Conservation (phyloP, 2,797 vertebrate species). For the Sebastes minor region DNA sequence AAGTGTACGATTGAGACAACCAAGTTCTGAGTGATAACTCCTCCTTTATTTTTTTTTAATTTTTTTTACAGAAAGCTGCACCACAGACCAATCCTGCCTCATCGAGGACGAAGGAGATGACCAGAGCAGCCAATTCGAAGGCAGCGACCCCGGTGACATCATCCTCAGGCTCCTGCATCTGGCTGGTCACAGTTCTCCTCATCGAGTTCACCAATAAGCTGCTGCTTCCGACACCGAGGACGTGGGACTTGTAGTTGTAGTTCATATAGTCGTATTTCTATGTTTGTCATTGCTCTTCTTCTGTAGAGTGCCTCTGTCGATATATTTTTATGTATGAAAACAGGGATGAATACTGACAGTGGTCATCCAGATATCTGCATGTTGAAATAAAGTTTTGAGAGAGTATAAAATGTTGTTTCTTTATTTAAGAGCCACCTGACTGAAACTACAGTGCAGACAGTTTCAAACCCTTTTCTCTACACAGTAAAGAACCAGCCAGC, state of each 20-base stretch:
- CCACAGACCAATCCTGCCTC: constrained; percentile 73
- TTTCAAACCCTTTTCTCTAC: neutral
- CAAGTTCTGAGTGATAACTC: neutral
- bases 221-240: constrained; percentile 1
- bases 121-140: constrained; percentile 61
- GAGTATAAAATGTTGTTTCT: constrained; percentile 16
- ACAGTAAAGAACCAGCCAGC: constrained; percentile 27
- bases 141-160: constrained; percentile 67
- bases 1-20: neutral
- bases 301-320: constrained; percentile 69
- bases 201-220: constrained; percentile 74
- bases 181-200: constrained; percentile 65
- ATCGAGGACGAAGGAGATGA: constrained; percentile 69
- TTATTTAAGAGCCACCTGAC: neutral
- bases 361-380: constrained; percentile 67
- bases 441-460: neutral
- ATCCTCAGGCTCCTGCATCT: constrained; percentile 78
- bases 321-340: constrained; percentile 75
- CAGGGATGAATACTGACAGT: constrained; percentile 45
- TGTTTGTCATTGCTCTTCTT: constrained; percentile 46
- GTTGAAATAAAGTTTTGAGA: constrained; percentile 78
- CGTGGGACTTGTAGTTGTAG: constrained; percentile 47
- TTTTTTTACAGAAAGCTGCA: constrained; percentile 60
- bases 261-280: constrained; percentile 44
- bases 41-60: neutral